phyloP scores from a whole-genome alignment of 2,888 invertebrate species.

The Leucophora obtusa region DNA sequence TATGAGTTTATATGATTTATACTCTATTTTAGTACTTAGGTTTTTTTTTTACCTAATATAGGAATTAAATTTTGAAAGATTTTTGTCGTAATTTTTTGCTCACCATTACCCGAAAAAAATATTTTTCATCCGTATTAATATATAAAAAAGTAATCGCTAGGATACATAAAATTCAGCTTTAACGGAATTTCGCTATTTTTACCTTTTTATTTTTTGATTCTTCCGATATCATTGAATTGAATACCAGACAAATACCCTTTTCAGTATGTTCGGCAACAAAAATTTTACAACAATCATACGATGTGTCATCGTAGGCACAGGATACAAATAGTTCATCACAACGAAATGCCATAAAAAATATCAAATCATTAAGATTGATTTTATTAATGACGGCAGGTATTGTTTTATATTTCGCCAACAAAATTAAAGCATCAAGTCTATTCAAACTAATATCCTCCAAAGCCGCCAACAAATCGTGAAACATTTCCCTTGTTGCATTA shows the following conservation, averaged over 20 bases:
- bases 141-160: no score
- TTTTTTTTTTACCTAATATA: no score
- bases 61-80: no score
- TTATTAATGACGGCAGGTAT: constrained; percentile 58
- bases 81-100: no score
- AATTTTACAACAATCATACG: constrained; percentile 78
- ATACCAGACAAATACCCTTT: constrained; percentile 78
- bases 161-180: no score
- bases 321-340: constrained; percentile 78
- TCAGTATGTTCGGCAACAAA: constrained; percentile 78
- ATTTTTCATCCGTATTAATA: no score
- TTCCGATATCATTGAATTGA: constrained; percentile 77
- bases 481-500: constrained; percentile 63
- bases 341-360: constrained; percentile 70
- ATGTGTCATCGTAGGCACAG: constrained; percentile 78
- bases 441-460: constrained; percentile 67
- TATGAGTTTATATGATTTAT: no score
- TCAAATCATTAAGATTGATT: constrained; percentile 68
- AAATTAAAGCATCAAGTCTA: constrained; percentile 66
- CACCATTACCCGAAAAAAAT: no score
- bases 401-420: constrained; percentile 54
- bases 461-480: constrained; percentile 66
- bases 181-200: no score
- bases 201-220: constrained; percentile 70
- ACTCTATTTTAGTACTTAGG: no score